These are phyloP conservation scores for Calliscelio sp. DNA, from an alignment of 2,888 invertebrate genomes.

Conservation along the genomic window DNA sequence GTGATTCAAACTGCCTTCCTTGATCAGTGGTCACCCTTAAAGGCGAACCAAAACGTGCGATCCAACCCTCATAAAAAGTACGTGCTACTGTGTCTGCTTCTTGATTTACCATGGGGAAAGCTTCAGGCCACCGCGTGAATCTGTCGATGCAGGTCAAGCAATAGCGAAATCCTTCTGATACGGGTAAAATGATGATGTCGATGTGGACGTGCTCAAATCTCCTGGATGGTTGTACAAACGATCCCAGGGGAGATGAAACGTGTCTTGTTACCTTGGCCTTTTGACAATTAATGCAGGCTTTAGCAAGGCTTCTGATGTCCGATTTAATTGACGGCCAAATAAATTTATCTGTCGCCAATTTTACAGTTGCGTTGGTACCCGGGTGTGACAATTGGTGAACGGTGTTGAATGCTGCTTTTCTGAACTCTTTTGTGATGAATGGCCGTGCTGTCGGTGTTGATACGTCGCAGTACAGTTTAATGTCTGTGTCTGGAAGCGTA, in stretches of 20 bases:
- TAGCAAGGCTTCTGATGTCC: slow-evolving; percentile 3
- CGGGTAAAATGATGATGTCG: not conserved
- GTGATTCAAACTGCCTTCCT: slow-evolving; percentile 77
- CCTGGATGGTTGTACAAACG: not conserved
- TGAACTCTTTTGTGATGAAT: not conserved
- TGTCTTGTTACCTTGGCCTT: slow-evolving; percentile 75
- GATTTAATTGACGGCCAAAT: slow-evolving; percentile 80
- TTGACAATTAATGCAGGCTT: slow-evolving; percentile 38
- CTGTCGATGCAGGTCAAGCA: slow-evolving; percentile 81
- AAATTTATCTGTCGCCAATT: slow-evolving; percentile 78
- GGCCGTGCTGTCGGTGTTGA: not conserved
- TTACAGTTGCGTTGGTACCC: slow-evolving; percentile 72
- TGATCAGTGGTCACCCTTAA: slow-evolving; percentile 75
- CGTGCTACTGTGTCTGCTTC: slow-evolving; percentile 70
- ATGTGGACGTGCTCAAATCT: slow-evolving; percentile 6
- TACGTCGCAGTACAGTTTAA: not conserved
- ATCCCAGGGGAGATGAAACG: not conserved
- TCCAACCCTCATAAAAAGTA: slow-evolving; percentile 65
- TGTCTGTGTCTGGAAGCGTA: not conserved
- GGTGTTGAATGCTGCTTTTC: slow-evolving; percentile 56
- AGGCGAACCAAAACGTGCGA: slow-evolving; percentile 71
- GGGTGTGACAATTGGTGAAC: slow-evolving; percentile 77
- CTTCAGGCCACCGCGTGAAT: slow-evolving; percentile 76
- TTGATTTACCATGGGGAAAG: slow-evolving; percentile 38
- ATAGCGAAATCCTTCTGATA: slow-evolving; percentile 74